These are phyloP conservation scores for Tetramorium parvispinum DNA, from an alignment of 1,140 invertebrate species.

Conservation along the genomic window DNA sequence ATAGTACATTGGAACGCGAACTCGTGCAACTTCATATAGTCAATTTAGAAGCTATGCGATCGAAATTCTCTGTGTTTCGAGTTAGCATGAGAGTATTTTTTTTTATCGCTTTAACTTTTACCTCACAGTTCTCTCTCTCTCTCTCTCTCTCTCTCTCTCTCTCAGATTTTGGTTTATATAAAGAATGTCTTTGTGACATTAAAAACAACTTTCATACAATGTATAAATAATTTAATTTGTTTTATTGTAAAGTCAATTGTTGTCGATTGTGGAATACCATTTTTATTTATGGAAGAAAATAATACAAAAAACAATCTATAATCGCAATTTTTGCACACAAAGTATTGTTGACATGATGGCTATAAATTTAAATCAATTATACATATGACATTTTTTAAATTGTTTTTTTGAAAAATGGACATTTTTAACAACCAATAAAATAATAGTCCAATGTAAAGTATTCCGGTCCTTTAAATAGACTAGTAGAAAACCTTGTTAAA, in stretches of 20 bases:
- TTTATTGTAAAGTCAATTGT: background rate
- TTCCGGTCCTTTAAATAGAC: too few relatives aligned
- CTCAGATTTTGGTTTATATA: background rate
- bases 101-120: background rate
- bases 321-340: too few relatives aligned
- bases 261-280: too few relatives aligned
- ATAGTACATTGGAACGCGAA: background rate
- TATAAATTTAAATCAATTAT: too few relatives aligned
- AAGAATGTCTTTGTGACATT: background rate
- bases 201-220: background rate
- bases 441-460: too few relatives aligned
- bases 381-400: too few relatives aligned
- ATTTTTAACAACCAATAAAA: too few relatives aligned
- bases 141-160: background rate
- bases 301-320: too few relatives aligned
- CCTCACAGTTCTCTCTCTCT: background rate
- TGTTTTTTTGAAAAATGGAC: too few relatives aligned
- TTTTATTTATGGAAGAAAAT: too few relatives aligned
- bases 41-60: conserved; percentile 39
- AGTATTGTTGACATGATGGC: too few relatives aligned
- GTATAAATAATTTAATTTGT: conserved; percentile 4
- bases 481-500: too few relatives aligned
- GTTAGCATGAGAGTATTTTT: conserved; percentile 33
- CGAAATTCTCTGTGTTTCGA: conserved; percentile 20
- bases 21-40: conserved; percentile 45